Percentiles rank a stretch among this genome's conserved stretches.
Evolutionary conservation across 1,140 invertebrate genomes (phyloP).

Genomic region (Leptestheria dahalacensis): DNA sequence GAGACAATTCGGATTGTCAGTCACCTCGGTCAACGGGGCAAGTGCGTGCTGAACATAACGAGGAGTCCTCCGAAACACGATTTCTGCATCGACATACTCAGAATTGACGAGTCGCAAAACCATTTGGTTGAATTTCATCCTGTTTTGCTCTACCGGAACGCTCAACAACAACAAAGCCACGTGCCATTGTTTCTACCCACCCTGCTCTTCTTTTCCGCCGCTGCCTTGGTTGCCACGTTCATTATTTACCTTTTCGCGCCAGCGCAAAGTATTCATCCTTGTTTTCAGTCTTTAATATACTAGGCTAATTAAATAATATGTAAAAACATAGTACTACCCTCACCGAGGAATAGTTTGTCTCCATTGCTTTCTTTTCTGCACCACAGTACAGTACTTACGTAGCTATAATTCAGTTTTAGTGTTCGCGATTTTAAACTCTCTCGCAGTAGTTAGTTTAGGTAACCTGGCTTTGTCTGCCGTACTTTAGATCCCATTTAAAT

Average conservation of each 20-base stretch:
- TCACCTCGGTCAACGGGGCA: not conserved
- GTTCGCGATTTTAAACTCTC: too few species aligned
- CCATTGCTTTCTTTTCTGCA: too few species aligned
- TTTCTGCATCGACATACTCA: not conserved
- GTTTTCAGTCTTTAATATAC: not conserved
- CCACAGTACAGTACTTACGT: too few species aligned
- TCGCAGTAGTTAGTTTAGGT: too few species aligned
- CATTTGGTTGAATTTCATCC: not conserved
- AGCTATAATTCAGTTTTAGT: too few species aligned
- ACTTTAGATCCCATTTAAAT: too few species aligned
- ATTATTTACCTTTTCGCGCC: conserved; percentile 6
- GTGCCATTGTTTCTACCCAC: not conserved
- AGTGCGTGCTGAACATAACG: not conserved
- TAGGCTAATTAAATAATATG: not conserved
- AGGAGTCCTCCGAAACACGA: not conserved
- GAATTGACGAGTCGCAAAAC: not conserved
- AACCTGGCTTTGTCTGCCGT: too few species aligned
- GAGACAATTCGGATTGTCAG: not conserved
- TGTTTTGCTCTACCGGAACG: not conserved
- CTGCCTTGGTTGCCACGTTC: conserved; percentile 6
- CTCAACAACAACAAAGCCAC: not conserved
- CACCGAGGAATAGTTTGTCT: too few species aligned
- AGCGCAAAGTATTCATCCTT: not conserved
- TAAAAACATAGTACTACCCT: too few species aligned
- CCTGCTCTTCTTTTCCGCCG: conserved; percentile 7